Evolutionary conservation across 2,797 vertebrate genomes (phyloP).

Genomic region (Rousettus madagascariensis): DNA sequence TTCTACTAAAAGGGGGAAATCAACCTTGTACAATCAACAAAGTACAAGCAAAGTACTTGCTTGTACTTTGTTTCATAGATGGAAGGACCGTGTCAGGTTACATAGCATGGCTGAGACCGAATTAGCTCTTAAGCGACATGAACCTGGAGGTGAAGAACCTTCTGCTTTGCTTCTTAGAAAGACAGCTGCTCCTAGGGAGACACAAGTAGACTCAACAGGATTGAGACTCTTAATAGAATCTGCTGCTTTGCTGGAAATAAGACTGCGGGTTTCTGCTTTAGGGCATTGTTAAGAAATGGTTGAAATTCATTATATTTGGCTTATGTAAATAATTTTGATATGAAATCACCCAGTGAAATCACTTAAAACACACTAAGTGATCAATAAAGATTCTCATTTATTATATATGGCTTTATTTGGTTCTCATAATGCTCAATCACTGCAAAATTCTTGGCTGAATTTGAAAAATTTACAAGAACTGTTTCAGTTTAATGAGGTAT

Average conservation of each 20-base stretch:
- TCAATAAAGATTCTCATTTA: background rate
- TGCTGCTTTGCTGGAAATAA: background rate
- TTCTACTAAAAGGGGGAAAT: background rate
- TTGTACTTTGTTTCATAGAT: background rate
- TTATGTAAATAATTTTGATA: background rate
- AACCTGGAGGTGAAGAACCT: background rate
- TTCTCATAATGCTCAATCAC: background rate
- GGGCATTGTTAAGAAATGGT: background rate
- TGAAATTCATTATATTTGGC: background rate
- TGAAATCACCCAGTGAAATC: background rate
- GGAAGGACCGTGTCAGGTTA: background rate
- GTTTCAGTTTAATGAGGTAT: background rate
- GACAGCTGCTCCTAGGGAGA: background rate
- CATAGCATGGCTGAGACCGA: background rate
- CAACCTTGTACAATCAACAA: background rate
- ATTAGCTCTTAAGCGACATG: background rate
- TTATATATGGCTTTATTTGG: background rate
- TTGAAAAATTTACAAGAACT: slow-evolving; percentile 8
- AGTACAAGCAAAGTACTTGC: background rate
- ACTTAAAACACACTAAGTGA: background rate
- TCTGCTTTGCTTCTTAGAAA: background rate
- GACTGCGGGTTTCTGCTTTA: background rate
- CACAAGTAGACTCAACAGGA: background rate
- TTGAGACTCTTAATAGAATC: background rate
- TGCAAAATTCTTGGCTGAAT: background rate